Evolutionary conservation across 1,140 invertebrate genomes (phyloP), one percentile per base, ranked within the genome.

Genomic region (Bombus vancouverensis): DNA sequence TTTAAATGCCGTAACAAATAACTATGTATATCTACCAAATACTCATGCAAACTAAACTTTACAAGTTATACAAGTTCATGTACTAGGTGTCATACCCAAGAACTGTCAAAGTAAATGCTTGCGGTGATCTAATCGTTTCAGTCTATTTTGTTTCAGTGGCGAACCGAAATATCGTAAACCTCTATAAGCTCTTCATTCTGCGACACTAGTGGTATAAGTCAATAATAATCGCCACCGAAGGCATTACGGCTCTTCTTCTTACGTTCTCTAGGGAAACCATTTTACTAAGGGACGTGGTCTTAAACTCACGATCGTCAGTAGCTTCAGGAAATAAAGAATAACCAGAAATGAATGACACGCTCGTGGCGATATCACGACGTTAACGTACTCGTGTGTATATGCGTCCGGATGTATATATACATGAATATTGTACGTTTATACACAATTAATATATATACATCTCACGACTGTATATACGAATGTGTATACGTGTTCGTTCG

Each of bases 301-400:
- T 74, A 65, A 83, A 53, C 80, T 65, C n/a, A 79, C 34, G 78
- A 82, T 86, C 79, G 71, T 28, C 70, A 57, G 77, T 75, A 78
- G 74, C 66, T 42, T 44, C 65, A 59, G 59, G 62, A 47, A 47
- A 89, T 39, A 84, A 87, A 73, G 53, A 62, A 85, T 25, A 74
- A 72, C 0, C 13, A 77, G 76, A 70, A 84, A 77, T 6, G 80
- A 81, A 89, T 53, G 10, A 78, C 62, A 47, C 85, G 83, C 77
- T 84, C 57, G 68, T 88, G 75, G 71, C 77, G 81, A 81, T 81
- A 80, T 82, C 66, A 84, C 62, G 70, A 84, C 77, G 71, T 83
- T 83, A 82, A 81, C 10, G 77, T 83, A 85, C 42, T 53, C 80
- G 59, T 44, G 62, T 80, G 28, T 62, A 77, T 65, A 42, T 65